Evolutionary conservation across 2,888 invertebrate genomes (phyloP).

Genomic region (Ischnus inquisitorius): DNA sequence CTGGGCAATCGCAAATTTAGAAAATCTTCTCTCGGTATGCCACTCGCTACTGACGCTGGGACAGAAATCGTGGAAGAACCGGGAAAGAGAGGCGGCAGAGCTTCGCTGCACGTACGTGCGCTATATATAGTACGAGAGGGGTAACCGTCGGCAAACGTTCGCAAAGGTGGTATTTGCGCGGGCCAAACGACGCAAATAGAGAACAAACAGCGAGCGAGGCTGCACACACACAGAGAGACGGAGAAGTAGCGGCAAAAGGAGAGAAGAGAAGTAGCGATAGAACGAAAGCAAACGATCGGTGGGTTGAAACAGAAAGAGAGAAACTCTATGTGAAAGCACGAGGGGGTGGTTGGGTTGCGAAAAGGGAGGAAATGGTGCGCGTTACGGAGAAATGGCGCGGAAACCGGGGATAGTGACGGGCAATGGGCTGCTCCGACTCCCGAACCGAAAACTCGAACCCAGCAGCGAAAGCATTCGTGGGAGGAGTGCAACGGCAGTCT

Average conservation of each 20-base stretch:
- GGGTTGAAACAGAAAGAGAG: slow-evolving; percentile 68
- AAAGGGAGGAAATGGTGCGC: slow-evolving; percentile 84
- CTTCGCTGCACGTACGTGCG: slow-evolving; percentile 50
- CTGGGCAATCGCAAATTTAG: slow-evolving; percentile 78
- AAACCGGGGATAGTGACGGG: slow-evolving; percentile 85
- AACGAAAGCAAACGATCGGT: slow-evolving; percentile 66
- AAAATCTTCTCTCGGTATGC: slow-evolving; percentile 75
- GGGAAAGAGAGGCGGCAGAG: slow-evolving; percentile 46
- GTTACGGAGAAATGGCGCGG: slow-evolving; percentile 85
- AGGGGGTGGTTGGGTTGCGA: slow-evolving; percentile 77
- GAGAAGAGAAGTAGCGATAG: slow-evolving; percentile 63
- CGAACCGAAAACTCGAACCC: slow-evolving; percentile 72
- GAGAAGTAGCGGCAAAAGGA: slow-evolving; percentile 45
- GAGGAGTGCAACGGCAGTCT: slow-evolving; percentile 68
- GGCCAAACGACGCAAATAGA: slow-evolving; percentile 85
- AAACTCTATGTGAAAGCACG: slow-evolving; percentile 49
- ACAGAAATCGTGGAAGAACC: slow-evolving; percentile 46
- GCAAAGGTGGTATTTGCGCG: slow-evolving; percentile 84
- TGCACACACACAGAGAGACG: slow-evolving; percentile 57
- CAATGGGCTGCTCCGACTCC: slow-evolving; percentile 79
- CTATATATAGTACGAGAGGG: slow-evolving; percentile 30
- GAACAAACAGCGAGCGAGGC: slow-evolving; percentile 81
- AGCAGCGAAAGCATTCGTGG: slow-evolving; percentile 66
- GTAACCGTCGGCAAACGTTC: slow-evolving; percentile 66
- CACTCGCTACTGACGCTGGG: slow-evolving; percentile 31